Base-by-base conservation (phyloP, 2,113 vertebrate genomes). In the Progne subis region DNA sequence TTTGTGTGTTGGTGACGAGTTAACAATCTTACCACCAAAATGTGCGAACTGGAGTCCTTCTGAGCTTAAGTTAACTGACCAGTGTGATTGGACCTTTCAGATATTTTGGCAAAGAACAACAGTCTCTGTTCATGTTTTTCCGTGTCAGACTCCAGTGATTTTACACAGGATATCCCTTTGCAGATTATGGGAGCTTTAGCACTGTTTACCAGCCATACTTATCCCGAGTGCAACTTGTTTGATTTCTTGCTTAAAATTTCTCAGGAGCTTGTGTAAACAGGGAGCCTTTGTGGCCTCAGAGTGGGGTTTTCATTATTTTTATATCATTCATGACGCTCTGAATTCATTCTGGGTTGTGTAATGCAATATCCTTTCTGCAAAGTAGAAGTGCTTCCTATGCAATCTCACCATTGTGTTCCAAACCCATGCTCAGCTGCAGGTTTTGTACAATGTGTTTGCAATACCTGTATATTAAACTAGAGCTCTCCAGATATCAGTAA, bases 381-480 rank as follows among this genome's bases (percentile, higher is more conserved):
- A 92, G 80, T 44, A 78, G 64, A 69, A 90, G 63, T 87, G 52
- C 55, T 92, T 80, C 86, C 60, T 49, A 0, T 86, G 77, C 44
- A 79, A 4, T 92, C 92, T 95, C 71, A 82, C 81, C 81, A 37
- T 32, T 96, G 92, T 94, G 87, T 95, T 95, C 80, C 79, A 92
- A 86, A 56, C 43, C 49, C 4, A 0, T 64, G 13, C 39, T 92
- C 57, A 74, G 71, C 61, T 56, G 50, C 61, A 89, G 31, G 12
- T 39, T 95, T 94, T 93, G 63, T 72, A 34, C 91, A 81, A 23
- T 47, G 44, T 80, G 39, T 94, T 97, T 92, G 46, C 77, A 84
- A 77, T 88, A 34, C 65, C 55, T 78, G 18, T n/a, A 6, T 83
- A 39, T 86, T 67, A 60, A 88, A 71, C 24, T 18, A 10, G 32